Evolutionary conservation across 2,113 vertebrate genomes (phyloP).

Genomic region (Xyrauchen texanus): DNA sequence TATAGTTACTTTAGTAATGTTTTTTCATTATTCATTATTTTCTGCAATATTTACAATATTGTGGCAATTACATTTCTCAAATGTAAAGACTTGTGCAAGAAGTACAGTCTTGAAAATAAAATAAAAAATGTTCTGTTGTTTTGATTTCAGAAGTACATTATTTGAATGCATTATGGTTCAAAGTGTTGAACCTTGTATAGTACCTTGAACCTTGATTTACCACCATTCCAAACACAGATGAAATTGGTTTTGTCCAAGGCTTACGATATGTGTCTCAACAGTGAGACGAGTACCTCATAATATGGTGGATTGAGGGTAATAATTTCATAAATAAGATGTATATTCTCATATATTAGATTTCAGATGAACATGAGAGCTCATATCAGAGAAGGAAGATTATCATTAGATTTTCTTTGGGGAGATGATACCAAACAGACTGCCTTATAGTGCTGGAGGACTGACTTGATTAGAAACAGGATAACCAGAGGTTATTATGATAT

Average conservation of each 20-base stretch:
- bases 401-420: slow-evolving; percentile 48
- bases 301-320: slow-evolving; percentile 10
- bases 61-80: background rate
- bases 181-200: background rate
- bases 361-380: slow-evolving; percentile 1
- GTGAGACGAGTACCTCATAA: background rate
- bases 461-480: slow-evolving; percentile 40
- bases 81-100: background rate
- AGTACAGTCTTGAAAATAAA: background rate
- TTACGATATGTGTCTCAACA: slow-evolving; percentile 12
- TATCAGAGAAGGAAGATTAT: slow-evolving; percentile 21
- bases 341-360: slow-evolving; percentile 30
- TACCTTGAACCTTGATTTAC: slow-evolving; percentile 17
- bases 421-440: slow-evolving; percentile 28
- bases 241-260: slow-evolving; percentile 18
- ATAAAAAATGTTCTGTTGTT: background rate
- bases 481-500: slow-evolving; percentile 41
- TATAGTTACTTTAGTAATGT: too few relatives aligned
- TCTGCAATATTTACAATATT: background rate
- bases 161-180: slow-evolving; percentile 12
- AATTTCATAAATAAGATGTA: slow-evolving; percentile 27
- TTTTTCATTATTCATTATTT: background rate
- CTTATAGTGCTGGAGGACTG: slow-evolving; percentile 42
- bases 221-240: background rate
- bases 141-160: background rate